phyloP scores from a whole-genome alignment of 2,797 vertebrate genomes.

The Coracias cyanogaster region DNA sequence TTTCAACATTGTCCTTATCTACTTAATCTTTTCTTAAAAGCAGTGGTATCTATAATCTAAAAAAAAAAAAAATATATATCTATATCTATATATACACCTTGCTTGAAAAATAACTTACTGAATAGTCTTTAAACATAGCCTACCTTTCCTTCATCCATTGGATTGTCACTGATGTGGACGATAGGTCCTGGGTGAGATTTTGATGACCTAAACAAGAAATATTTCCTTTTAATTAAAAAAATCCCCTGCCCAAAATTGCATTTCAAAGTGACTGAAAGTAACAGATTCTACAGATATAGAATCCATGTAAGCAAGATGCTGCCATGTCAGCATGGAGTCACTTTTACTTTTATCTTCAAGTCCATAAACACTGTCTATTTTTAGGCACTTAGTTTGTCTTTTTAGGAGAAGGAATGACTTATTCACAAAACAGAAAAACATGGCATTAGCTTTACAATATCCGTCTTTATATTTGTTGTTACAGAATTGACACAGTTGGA shows the following conservation, averaged over 20 bases:
- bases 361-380: background rate
- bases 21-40: background rate
- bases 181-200: constrained; percentile 97
- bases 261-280: background rate
- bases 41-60: background rate
- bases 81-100: no score
- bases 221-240: background rate
- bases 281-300: background rate
- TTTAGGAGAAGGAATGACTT: background rate
- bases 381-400: background rate
- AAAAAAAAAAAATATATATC: no score
- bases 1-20: background rate
- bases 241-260: background rate
- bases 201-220: constrained; percentile 87
- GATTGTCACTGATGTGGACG: constrained; percentile 99
- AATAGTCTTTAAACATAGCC: background rate
- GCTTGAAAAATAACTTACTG: background rate
- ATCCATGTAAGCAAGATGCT: background rate
- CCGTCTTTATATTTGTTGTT: background rate
- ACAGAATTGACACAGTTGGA: background rate
- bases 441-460: background rate
- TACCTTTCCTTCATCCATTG: constrained; percentile 99
- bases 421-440: background rate
- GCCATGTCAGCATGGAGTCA: background rate
- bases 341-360: background rate